Conservation (phyloP, 2,888 invertebrate species). For the Sussaba pulchella region DNA sequence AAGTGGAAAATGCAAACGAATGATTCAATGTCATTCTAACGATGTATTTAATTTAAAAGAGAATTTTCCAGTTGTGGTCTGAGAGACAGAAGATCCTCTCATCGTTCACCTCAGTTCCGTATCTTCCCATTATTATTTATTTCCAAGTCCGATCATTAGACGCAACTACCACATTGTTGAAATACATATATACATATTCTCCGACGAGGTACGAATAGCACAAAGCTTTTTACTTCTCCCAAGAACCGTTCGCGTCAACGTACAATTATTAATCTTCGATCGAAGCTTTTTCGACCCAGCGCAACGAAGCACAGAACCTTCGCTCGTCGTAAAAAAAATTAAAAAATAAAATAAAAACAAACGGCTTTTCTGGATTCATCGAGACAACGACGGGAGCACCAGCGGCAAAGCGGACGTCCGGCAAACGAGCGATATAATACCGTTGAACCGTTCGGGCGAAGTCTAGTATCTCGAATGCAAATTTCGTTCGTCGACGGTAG, state of each 20-base stretch:
- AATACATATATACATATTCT: background rate
- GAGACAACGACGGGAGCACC: slow-evolving; percentile 37
- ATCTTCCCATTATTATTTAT: slow-evolving; percentile 3
- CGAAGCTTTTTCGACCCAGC: slow-evolving; percentile 32
- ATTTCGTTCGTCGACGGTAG: slow-evolving; percentile 69
- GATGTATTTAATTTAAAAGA: background rate
- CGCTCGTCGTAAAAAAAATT: slow-evolving; percentile 66
- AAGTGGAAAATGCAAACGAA: background rate
- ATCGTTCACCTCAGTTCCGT: background rate
- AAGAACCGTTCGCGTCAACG: slow-evolving; percentile 46
- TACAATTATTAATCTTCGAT: slow-evolving; percentile 58
- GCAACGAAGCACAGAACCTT: slow-evolving; percentile 47
- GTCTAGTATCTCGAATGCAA: slow-evolving; percentile 69
- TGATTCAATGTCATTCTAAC: background rate
- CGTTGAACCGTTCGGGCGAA: slow-evolving; percentile 45
- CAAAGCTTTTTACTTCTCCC: slow-evolving; percentile 39
- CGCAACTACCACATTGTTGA: background rate
- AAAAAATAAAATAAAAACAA: too few species aligned
- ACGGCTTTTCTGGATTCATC: slow-evolving; percentile 58
- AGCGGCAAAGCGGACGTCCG: slow-evolving; percentile 56
- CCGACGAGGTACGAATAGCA: slow-evolving; percentile 2
- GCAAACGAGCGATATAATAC: slow-evolving; percentile 57
- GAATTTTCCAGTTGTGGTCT: background rate
- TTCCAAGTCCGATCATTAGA: slow-evolving; percentile 19
- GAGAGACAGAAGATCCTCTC: background rate